These are phyloP conservation scores for Rafetus swinhoei DNA, from an alignment of 2,113 vertebrate species.

Conservation along the genomic window DNA sequence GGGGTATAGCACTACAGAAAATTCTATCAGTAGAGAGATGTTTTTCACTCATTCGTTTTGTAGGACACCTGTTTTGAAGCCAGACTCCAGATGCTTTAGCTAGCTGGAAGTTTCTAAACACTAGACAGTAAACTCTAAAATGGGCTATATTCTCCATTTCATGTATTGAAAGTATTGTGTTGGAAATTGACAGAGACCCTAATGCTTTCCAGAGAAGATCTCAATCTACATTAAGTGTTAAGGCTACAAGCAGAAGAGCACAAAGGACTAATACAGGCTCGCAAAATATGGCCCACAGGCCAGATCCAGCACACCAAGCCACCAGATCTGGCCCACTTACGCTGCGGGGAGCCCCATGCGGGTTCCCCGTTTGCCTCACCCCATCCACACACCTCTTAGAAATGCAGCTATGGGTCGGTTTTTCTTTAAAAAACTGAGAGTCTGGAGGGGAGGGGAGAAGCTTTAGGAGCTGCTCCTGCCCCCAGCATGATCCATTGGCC, in stretches of 20 bases:
- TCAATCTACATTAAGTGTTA: neutral
- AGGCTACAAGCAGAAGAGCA: neutral
- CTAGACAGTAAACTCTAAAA: neutral
- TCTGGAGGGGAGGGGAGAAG: too few species aligned
- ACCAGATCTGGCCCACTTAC: too few species aligned
- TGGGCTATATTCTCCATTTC: neutral
- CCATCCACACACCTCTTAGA: too few species aligned
- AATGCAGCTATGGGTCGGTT: too few species aligned
- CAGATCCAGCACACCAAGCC: too few species aligned
- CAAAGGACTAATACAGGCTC: neutral
- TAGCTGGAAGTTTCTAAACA: neutral
- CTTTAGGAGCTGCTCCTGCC: too few species aligned
- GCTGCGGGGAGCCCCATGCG: too few species aligned
- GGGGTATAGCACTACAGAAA: neutral
- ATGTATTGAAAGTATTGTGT: rapidly evolving
- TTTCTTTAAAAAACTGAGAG: too few species aligned
- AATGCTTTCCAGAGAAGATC: neutral
- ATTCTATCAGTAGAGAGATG: neutral
- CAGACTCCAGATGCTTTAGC: neutral
- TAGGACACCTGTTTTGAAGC: neutral
- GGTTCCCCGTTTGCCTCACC: too few species aligned
- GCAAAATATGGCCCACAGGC: too few species aligned
- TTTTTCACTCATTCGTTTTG: too few species aligned
- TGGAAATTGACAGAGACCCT: neutral
- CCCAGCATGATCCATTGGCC: too few species aligned